Evolutionary conservation across 1,140 invertebrate species (phyloP).

Genomic region (Steinernema feltiae): DNA sequence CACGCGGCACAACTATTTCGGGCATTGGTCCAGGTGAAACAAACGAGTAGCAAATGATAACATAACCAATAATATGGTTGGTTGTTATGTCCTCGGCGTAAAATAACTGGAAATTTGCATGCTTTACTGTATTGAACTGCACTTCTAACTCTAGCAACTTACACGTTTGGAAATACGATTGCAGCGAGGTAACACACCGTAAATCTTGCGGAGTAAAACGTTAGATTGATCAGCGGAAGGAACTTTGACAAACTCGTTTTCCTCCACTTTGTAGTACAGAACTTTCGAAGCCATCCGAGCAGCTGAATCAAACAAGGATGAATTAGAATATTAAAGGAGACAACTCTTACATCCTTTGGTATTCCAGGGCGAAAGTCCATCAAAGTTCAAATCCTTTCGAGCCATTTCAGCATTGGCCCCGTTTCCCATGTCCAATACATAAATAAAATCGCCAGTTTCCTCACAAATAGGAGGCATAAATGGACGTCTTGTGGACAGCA

Average conservation of each 20-base stretch:
- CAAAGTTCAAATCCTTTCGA: neutral
- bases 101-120: neutral
- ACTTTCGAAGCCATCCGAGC: constrained; percentile 1
- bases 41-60: constrained; percentile 1
- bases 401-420: neutral
- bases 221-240: neutral
- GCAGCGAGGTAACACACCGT: neutral
- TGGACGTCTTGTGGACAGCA: neutral
- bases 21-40: neutral
- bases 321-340: neutral
- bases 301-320: neutral
- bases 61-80: neutral
- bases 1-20: neutral
- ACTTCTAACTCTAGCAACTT: no score
- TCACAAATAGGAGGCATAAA: neutral
- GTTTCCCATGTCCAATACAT: neutral
- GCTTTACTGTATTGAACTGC: no score
- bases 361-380: neutral
- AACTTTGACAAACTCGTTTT: neutral
- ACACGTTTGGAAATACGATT: constrained; percentile 1
- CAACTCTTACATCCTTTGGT: neutral
- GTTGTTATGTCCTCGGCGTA: constrained; percentile 3
- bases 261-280: neutral
- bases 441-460: neutral
- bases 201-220: constrained; percentile 1